Evolutionary conservation across 2,888 invertebrate species (phyloP).

Genomic region (Seladonia tumulorum): DNA sequence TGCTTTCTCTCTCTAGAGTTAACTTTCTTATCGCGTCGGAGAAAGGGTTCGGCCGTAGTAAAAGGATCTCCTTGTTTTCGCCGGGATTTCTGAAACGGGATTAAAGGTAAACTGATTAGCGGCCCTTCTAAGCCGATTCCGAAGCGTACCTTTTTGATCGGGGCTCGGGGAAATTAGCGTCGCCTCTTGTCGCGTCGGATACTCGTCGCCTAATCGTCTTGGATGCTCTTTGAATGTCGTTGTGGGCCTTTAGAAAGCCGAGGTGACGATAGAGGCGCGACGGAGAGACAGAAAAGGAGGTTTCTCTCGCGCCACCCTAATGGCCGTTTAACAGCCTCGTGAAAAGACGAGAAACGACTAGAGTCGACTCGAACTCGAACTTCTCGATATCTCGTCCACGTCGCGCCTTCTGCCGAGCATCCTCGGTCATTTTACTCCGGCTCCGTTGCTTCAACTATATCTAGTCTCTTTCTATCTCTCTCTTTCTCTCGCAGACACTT

Average conservation of each 20-base stretch:
- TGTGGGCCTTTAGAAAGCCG: slow-evolving; percentile 38
- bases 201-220: slow-evolving; percentile 22
- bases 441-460: neutral
- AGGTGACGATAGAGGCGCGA: slow-evolving; percentile 3
- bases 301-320: slow-evolving; percentile 41
- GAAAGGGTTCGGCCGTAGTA: neutral
- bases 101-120: slow-evolving; percentile 28
- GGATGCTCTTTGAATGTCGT: slow-evolving; percentile 45
- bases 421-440: slow-evolving; percentile 39
- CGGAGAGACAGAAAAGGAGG: neutral
- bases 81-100: slow-evolving; percentile 14
- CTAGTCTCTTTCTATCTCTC: neutral
- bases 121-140: neutral
- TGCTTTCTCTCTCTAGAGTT: neutral
- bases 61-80: neutral
- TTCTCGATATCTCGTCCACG: slow-evolving; percentile 55
- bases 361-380: slow-evolving; percentile 35
- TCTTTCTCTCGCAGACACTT: neutral
- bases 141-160: neutral
- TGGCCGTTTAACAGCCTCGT: slow-evolving; percentile 62
- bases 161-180: slow-evolving; percentile 20
- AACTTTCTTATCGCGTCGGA: neutral
- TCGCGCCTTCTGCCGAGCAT: slow-evolving; percentile 44
- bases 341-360: slow-evolving; percentile 49
- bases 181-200: slow-evolving; percentile 27